These are phyloP conservation scores for Chalcis sispes DNA, from an alignment of 2,888 invertebrate species.

Conservation along the genomic window DNA sequence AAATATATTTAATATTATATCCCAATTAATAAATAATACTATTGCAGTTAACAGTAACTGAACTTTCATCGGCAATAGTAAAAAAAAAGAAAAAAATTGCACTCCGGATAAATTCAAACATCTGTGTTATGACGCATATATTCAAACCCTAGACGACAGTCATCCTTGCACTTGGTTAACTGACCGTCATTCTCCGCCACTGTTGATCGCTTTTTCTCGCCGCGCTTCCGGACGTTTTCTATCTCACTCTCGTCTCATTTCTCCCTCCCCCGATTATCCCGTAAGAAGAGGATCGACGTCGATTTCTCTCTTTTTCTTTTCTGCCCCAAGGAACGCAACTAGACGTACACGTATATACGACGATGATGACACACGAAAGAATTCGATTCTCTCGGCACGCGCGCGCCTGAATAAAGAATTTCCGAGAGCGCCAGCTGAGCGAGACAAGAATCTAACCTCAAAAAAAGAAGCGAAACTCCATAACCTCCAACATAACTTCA, in stretches of 20 bases:
- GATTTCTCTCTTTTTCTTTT: slow-evolving; percentile 49
- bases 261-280: slow-evolving; percentile 38
- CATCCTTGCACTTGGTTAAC: slow-evolving; percentile 56
- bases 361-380: slow-evolving; percentile 53
- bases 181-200: slow-evolving; percentile 48
- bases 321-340: not conserved
- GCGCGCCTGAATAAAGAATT: slow-evolving; percentile 46
- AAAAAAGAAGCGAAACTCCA: not conserved
- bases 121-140: slow-evolving; percentile 47
- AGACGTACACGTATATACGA: not conserved
- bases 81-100: not conserved
- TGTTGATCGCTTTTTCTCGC: slow-evolving; percentile 52
- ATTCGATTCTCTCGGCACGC: slow-evolving; percentile 46
- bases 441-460: slow-evolving; percentile 47
- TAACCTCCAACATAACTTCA: slow-evolving; percentile 25
- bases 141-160: slow-evolving; percentile 21
- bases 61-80: not conserved
- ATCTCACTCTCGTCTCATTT: slow-evolving; percentile 44
- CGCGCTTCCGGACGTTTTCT: slow-evolving; percentile 22
- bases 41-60: not conserved
- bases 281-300: slow-evolving; percentile 14
- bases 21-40: slow-evolving; percentile 8
- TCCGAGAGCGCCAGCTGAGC: slow-evolving; percentile 48
- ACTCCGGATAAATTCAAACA: slow-evolving; percentile 44
- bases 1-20: slow-evolving; percentile 23